Percentiles rank a stretch among this genome's conserved stretches.
phyloP scores from a whole-genome alignment of 2,888 invertebrate genomes.

The Drosophila paranaensis region DNA sequence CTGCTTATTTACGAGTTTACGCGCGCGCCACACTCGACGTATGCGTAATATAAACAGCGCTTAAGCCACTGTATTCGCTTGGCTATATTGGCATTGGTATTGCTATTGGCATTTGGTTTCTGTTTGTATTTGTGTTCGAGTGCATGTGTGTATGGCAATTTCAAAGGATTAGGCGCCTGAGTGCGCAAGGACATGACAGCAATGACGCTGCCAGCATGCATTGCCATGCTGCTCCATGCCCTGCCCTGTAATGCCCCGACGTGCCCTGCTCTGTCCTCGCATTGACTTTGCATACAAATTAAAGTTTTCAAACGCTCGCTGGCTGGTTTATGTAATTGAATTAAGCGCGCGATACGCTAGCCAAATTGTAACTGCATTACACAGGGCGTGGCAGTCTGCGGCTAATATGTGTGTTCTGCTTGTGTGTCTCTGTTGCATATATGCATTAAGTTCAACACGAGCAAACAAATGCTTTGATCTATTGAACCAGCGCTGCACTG shows the following conservation, averaged over 20 bases:
- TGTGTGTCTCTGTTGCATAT: conserved; percentile 17
- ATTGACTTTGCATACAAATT: conserved; percentile 78
- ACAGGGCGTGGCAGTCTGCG: conserved; percentile 37
- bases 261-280: conserved; percentile 14
- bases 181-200: conserved; percentile 71
- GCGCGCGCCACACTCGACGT: conserved; percentile 57
- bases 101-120: conserved; percentile 39
- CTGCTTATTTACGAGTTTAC: conserved; percentile 67
- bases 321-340: conserved; percentile 72
- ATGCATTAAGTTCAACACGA: conserved; percentile 15
- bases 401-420: conserved; percentile 4
- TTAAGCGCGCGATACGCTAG: conserved; percentile 59
- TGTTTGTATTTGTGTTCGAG: conserved; percentile 17
- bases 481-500: conserved; percentile 10
- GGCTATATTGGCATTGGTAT: conserved; percentile 31
- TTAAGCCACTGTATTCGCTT: conserved; percentile 51
- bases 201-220: conserved; percentile 40
- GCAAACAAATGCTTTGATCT: conserved; percentile 40
- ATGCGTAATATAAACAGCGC: conserved; percentile 68
- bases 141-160: conserved; percentile 60
- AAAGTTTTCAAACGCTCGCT: conserved; percentile 62
- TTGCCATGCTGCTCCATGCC: conserved; percentile 8
- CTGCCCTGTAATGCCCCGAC: neutral
- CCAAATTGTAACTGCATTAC: conserved; percentile 45
- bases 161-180: conserved; percentile 78